A percentile compares a stretch with the other conserved stretches of the same genome.
Conservation (phyloP, 2,113 vertebrate genomes). For the rat (Rattus norvegicus) region DNA sequence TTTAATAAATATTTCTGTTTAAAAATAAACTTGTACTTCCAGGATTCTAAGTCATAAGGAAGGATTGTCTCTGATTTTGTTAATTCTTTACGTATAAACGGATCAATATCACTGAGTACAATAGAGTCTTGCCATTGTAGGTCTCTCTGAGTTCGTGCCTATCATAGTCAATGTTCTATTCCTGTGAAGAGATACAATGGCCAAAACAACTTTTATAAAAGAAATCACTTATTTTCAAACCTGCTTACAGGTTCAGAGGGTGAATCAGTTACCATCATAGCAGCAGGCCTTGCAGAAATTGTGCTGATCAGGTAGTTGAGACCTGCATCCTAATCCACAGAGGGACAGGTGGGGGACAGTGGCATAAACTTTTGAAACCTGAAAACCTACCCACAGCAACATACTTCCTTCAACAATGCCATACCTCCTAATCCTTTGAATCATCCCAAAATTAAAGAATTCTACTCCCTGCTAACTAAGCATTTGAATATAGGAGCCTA, state of each 20-base stretch:
- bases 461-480: too few relatives aligned
- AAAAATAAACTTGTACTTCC: not conserved
- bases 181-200: not conserved
- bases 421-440: too few relatives aligned
- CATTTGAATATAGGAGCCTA: too few relatives aligned
- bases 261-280: not conserved
- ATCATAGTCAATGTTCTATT: not conserved
- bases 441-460: too few relatives aligned
- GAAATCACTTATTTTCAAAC: not conserved
- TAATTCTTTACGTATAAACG: not conserved
- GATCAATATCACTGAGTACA: not conserved
- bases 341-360: too few relatives aligned
- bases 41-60: not conserved
- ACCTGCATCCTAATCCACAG: not conserved
- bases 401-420: too few relatives aligned
- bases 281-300: not conserved
- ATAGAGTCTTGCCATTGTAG: accelerated
- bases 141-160: not conserved
- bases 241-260: not conserved
- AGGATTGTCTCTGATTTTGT: not conserved
- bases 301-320: not conserved
- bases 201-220: not conserved
- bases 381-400: too few relatives aligned
- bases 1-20: not conserved
- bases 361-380: too few relatives aligned